Evolutionary conservation across 2,113 vertebrate species (phyloP), one percentile per base, ranked within the genome.

Genomic region (Chelonoidis abingdonii): DNA sequence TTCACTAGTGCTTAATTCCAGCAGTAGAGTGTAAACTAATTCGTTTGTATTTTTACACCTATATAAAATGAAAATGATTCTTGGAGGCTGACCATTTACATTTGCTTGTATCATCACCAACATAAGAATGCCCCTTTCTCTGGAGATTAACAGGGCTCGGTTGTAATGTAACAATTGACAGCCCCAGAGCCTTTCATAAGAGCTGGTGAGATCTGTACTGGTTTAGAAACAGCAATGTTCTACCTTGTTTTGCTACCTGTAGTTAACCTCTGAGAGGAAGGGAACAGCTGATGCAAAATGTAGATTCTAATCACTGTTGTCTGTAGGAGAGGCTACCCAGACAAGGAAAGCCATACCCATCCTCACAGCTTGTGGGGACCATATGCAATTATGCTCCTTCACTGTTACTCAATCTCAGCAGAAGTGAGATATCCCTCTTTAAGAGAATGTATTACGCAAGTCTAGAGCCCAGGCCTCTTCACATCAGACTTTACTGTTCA

Each of bases 11-110:
- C 72, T 92, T 52, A 2, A 38, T 22, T 27, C 84, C 82, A 10
- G 80, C 53, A 38, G 38, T 59, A 84, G 90, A 84, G 80, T 90
- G 93, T 1, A 21, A 90, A 86, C 78, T 69, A 44, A 90, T 87
- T 62, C 86, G 38, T 94, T 59, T 90, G 81, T 80, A 50, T 82
- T 84, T 90, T 96, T 92, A 93, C 79, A 93, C 27, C 54, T 3
- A 57, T 92, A 38, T 86, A 83, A 38, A 83, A 29, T 59, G 93
- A 84, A 86, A 97, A 80, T 14, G 31, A 93, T 93, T 93, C 93
- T 96, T 38, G 91, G 84, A 93, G 89, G 2, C 94, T 91, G 93
- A 83, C 94, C 90, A 35, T 85, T 97, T 94, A 94, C 1, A 29
- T 81, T 86, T 94, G 24, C 47, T 94, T 72, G 65, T 22, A 93